Base-by-base conservation (phyloP, 2,797 vertebrate species). In the Argyrosomus regius region DNA sequence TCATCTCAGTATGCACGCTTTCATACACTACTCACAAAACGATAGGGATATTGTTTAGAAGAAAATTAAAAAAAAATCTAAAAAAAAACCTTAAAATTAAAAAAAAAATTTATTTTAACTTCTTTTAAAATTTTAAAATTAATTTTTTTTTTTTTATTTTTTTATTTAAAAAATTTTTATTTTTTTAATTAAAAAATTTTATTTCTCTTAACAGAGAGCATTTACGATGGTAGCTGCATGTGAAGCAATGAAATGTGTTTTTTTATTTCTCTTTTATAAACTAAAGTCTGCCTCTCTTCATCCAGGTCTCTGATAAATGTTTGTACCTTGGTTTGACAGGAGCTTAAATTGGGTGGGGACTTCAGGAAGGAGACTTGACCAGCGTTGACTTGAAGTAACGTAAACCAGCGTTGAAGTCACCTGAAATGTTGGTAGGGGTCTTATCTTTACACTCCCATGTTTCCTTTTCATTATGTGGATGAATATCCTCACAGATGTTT, bases 281-380 rank as follows among this genome's bases (percentile, higher is more conserved):
- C 62, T 26, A 26, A 45, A 16, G 48, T 41, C 31, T 20, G 41
- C 26, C 57, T 41, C 63, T 22, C 6, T 56, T 26, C 31, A 35
- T 59, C n/a, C 20, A 11, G n/a, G 6, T 46, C 52, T 50, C 31
- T 58, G 75, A 68, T 68, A 35, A 69, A 77, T 74, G 64, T 45
- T 57, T 8, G n/a, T 4, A 53, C 58, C 58, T 68, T 12, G 58
- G 31, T 63, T 69, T 73, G 80, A 82, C 69, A 73, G 75, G 3
- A 69, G 64, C n/a, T 45, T 53, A 69, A 64, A 70, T 54, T 59
- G 46, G 41, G 53, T 64, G 58, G 45, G 63, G 63, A 49, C 56
- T 10, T n/a, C 14, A n/a, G 39, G 26, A 24, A 2, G 46, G 11
- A 49, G 71, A 16, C 28, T 10, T 53, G 77, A 58, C 50, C 45